These are phyloP conservation scores for Ceratothoa steindachneri DNA, from an alignment of 2,888 invertebrate genomes.

Conservation along the genomic window DNA sequence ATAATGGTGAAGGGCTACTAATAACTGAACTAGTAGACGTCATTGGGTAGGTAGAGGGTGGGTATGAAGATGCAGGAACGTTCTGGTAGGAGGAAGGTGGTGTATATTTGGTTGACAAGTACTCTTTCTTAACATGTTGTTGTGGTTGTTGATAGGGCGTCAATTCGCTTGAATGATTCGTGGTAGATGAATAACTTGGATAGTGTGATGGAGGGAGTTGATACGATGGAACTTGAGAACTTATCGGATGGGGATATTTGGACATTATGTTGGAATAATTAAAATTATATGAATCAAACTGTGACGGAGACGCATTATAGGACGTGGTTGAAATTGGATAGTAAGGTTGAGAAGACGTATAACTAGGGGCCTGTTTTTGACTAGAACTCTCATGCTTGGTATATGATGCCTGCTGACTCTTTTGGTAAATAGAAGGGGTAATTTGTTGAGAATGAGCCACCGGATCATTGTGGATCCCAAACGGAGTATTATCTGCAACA, in stretches of 20 bases:
- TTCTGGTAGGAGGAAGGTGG: not conserved
- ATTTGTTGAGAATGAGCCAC: not conserved
- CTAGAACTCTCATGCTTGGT: not conserved
- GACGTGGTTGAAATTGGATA: not conserved
- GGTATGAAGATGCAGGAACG: not conserved
- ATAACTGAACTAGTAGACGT: not conserved
- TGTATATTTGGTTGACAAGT: not conserved
- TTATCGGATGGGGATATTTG: not conserved
- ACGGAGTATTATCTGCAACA: slow-evolving; percentile 5
- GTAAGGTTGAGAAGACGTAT: not conserved
- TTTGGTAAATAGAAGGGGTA: not conserved
- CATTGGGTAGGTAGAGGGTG: not conserved
- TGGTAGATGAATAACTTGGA: not conserved
- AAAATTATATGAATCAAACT: not conserved
- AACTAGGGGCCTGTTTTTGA: not conserved
- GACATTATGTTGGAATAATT: not conserved
- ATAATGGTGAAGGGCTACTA: not conserved
- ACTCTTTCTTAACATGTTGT: not conserved
- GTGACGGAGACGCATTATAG: not conserved
- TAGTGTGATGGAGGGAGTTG: not conserved
- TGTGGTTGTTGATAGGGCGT: not conserved
- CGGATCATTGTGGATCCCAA: slow-evolving; percentile 3
- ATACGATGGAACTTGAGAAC: not conserved
- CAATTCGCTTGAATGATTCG: not conserved
- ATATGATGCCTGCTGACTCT: not conserved